Percentiles rank a stretch among this genome's conserved stretches.
These are phyloP conservation scores for Pangasius larnaudii DNA, from an alignment of 2,797 vertebrate species.

Conservation along the genomic window DNA sequence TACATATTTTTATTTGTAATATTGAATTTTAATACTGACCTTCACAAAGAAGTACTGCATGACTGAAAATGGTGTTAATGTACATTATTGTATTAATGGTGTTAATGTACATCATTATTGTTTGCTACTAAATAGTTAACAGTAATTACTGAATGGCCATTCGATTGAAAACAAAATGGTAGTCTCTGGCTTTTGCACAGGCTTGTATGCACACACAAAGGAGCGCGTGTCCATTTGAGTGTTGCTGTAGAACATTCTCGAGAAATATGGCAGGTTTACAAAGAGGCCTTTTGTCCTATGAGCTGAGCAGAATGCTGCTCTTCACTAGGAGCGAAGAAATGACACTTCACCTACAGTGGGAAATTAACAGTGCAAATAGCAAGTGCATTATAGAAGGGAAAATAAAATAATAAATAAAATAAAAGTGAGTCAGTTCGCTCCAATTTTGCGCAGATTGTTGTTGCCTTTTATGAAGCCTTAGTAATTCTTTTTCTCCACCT, in stretches of 20 bases:
- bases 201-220: background rate
- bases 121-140: background rate
- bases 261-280: background rate
- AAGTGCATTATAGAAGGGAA: background rate
- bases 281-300: background rate
- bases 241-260: background rate
- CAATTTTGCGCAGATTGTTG: background rate
- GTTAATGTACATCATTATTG: background rate
- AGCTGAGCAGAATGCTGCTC: background rate
- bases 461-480: background rate
- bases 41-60: background rate
- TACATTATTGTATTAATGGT: too few species aligned
- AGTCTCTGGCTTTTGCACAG: background rate
- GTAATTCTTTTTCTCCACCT: background rate
- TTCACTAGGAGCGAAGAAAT: background rate
- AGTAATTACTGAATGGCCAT: background rate
- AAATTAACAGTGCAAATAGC: background rate
- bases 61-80: background rate
- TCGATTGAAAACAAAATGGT: background rate
- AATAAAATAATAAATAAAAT: too few species aligned
- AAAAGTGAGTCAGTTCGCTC: slow-evolving; percentile 3
- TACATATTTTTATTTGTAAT: background rate
- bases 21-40: background rate
- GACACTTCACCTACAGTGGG: background rate
- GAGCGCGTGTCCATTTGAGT: background rate